These are phyloP conservation scores for Jaculus jaculus DNA, from an alignment of 2,113 vertebrate genomes.

Conservation along the genomic window DNA sequence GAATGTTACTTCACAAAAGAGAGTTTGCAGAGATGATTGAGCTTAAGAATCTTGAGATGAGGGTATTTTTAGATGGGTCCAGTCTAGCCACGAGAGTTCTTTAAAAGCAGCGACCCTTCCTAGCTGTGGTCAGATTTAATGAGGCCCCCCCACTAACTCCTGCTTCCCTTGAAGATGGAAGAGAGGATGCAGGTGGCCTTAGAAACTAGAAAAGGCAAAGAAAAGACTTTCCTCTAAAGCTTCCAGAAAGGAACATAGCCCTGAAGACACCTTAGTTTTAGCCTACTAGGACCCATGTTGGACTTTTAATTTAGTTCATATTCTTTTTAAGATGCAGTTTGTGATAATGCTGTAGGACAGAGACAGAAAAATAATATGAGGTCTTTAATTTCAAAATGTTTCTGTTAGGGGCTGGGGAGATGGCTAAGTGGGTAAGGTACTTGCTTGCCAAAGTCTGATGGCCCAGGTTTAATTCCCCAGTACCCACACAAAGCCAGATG, in stretches of 20 bases:
- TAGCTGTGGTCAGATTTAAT: neutral
- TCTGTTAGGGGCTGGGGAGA: neutral
- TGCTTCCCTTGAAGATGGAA: neutral
- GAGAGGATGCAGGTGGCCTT: neutral
- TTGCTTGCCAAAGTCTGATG: too few species aligned
- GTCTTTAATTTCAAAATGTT: slow-evolving; percentile 32
- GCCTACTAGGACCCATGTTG: neutral
- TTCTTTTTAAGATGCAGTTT: neutral
- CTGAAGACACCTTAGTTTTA: neutral
- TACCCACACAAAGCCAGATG: too few species aligned
- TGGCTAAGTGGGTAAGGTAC: too few species aligned
- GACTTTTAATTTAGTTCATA: neutral
- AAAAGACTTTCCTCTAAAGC: neutral
- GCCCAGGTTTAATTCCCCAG: too few species aligned
- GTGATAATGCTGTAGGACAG: neutral
- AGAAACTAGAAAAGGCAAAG: neutral
- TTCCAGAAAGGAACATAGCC: neutral
- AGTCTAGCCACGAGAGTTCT: neutral
- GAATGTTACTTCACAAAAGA: neutral
- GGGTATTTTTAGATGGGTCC: neutral
- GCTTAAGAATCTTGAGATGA: neutral
- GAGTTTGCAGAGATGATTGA: neutral
- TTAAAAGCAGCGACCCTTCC: neutral
- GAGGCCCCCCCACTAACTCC: neutral
- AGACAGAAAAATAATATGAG: slow-evolving; percentile 12